Evolutionary conservation across 2,113 vertebrate species (phyloP).

Genomic region (Larimichthys polyactis): DNA sequence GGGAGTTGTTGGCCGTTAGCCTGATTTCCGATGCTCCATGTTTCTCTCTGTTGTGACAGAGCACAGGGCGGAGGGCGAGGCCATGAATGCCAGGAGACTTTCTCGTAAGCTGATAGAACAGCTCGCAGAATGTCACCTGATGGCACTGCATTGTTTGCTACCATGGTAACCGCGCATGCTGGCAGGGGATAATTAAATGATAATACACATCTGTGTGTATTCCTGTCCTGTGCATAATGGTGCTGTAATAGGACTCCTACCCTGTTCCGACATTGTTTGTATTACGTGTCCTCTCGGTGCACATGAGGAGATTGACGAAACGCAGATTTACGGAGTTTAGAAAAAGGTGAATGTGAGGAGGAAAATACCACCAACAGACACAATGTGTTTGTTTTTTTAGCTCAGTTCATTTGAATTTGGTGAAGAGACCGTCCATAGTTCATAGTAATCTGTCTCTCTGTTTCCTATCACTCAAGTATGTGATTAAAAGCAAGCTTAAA

Average conservation of each 20-base stretch:
- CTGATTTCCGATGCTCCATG: constrained; percentile 64
- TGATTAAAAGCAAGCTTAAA: background rate
- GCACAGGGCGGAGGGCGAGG: constrained; percentile 59
- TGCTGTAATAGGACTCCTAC: constrained; percentile 53
- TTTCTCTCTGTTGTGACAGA: constrained; percentile 66
- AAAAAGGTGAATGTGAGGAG: background rate
- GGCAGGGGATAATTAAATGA: constrained; percentile 56
- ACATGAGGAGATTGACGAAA: background rate
- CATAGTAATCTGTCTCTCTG: background rate
- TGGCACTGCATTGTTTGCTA: constrained; percentile 50
- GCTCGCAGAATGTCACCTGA: constrained; percentile 60
- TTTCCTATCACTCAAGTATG: background rate
- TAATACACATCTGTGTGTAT: constrained; percentile 65
- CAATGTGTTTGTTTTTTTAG: background rate
- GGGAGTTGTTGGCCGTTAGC: constrained; percentile 71
- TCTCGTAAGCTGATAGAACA: constrained; percentile 47
- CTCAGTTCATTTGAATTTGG: background rate
- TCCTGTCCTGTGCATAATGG: constrained; percentile 59
- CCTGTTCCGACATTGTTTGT: background rate
- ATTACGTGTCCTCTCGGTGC: background rate
- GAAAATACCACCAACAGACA: background rate
- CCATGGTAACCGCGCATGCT: constrained; percentile 55
- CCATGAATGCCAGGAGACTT: constrained; percentile 66
- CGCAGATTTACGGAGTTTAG: no score
- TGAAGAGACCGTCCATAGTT: background rate